Base-by-base conservation (phyloP, 2,797 vertebrate genomes). In the Danio jaintianensis region DNA sequence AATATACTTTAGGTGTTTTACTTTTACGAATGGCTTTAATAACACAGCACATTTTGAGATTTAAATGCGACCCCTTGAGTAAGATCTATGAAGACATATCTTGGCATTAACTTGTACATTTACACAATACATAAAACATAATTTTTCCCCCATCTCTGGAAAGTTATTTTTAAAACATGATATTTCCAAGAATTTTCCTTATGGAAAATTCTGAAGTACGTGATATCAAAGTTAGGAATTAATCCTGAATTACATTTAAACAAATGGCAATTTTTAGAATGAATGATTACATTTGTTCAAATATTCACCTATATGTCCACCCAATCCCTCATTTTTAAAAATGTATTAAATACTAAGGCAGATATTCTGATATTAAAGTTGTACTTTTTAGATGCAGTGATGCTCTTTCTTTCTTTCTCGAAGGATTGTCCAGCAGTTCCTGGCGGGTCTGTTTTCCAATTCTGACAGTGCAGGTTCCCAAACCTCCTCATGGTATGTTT, bases 401-500 rank as follows among this genome's bases (percentile, higher is more conserved):
- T 11, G 0, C 38, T 79, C 75, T 66, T 86, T 59, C 79, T 12
- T 66, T 73, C 84, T 85, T 86, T 29, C 45, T 72, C 78, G 61
- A 68, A 98, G 96, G 68, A 95, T 97, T 59, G 94, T 97, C 50
- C 96, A 97, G 79, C 95, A 98, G 91, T 95, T 97, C 84, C 88
- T 94, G 85, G 84, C 88, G 5, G 90, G 85, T 81, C 85, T 93
- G 76, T 93, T 93, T 79, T 90, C 92, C 64, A 97, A 92, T 91
- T 94, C 93, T 0, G 92, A 94, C 6, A 88, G 94, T 74, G 91
- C 93, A 0, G 91, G 92, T 71, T 92, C 95, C 0, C 87, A 94
- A 6, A 93, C 95, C 8, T 93, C 96, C 62, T 91, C 96, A 52
- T 93, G 96, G 96, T 97, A 92, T 93, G 90, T 90, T 29, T 36